These are phyloP conservation scores for Cheiracanthium punctorium DNA, from an alignment of 2,888 invertebrate species.

Conservation along the genomic window DNA sequence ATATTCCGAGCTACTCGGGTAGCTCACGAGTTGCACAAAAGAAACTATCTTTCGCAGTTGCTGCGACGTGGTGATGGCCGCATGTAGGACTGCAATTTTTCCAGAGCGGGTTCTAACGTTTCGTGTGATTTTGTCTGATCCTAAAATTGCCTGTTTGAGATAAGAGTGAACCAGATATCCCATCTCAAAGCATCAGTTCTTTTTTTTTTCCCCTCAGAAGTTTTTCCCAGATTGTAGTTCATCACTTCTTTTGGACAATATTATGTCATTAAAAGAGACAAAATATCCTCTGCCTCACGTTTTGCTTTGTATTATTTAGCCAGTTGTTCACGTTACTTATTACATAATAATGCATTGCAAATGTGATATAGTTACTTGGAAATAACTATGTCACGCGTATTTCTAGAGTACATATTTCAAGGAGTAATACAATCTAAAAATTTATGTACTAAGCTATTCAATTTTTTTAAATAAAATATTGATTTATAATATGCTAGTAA, in stretches of 20 bases:
- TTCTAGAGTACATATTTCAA: too few relatives aligned
- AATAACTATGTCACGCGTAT: too few relatives aligned
- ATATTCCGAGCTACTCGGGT: not conserved
- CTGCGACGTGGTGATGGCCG: slow-evolving; percentile 16
- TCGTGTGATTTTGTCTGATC: not conserved
- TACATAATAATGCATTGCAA: too few relatives aligned
- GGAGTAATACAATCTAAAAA: too few relatives aligned
- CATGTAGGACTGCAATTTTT: slow-evolving; percentile 18
- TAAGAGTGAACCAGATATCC: not conserved
- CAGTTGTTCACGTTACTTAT: too few relatives aligned
- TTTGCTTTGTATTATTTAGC: too few relatives aligned
- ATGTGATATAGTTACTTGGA: too few relatives aligned
- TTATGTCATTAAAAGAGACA: not conserved
- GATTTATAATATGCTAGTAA: too few relatives aligned
- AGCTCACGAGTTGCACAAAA: not conserved
- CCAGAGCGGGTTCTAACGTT: not conserved
- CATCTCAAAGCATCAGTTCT: not conserved
- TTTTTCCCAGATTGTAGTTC: not conserved
- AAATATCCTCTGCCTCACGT: not conserved
- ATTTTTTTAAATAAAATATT: too few relatives aligned
- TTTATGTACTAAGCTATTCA: too few relatives aligned
- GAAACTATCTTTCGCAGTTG: slow-evolving; percentile 17
- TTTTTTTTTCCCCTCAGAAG: not conserved
- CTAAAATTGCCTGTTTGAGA: not conserved
- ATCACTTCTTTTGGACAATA: not conserved